A percentile compares a stretch with the other conserved stretches of the same genome.
Evolutionary conservation across 2,888 invertebrate genomes (phyloP).

Genomic region (Metalampra italica): DNA sequence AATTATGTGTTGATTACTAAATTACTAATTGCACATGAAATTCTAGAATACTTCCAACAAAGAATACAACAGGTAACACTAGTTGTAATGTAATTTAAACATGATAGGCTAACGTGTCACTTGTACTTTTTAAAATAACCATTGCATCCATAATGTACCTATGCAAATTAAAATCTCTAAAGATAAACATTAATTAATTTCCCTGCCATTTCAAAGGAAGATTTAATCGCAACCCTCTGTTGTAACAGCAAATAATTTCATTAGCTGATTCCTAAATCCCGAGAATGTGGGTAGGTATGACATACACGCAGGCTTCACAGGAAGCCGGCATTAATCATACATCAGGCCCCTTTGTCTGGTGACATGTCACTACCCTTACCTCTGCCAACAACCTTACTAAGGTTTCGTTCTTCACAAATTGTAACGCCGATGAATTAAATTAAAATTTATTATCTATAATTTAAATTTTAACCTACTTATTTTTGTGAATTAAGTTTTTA

Average conservation of each 20-base stretch:
- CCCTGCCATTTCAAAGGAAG: slow-evolving; percentile 37
- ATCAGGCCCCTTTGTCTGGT: slow-evolving; percentile 61
- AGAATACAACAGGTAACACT: too few species aligned
- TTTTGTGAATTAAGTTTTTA: too few species aligned
- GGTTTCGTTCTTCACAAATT: slow-evolving; percentile 5
- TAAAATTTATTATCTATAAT: too few species aligned
- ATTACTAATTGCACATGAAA: too few species aligned
- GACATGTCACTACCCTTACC: slow-evolving; percentile 35
- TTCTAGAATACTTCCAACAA: too few species aligned
- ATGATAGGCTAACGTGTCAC: too few species aligned
- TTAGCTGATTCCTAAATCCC: slow-evolving; percentile 49
- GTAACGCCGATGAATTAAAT: too few species aligned
- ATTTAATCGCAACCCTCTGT: slow-evolving; percentile 31
- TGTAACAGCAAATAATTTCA: slow-evolving; percentile 60
- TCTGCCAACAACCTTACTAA: slow-evolving; percentile 24
- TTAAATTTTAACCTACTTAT: too few species aligned
- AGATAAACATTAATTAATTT: slow-evolving; percentile 47
- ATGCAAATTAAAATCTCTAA: slow-evolving; percentile 45
- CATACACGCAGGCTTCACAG: slow-evolving; percentile 31
- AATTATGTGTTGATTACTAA: too few species aligned
- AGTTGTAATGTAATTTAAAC: too few species aligned
- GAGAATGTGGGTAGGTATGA: slow-evolving; percentile 14
- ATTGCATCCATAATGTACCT: slow-evolving; percentile 25
- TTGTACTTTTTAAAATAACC: slow-evolving; percentile 29
- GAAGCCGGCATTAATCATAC: slow-evolving; percentile 63